Evolutionary conservation across 23 tunicate genomes (phyloP), one percentile per base, ranked within the genome.

Genomic region (Styela plicata): DNA sequence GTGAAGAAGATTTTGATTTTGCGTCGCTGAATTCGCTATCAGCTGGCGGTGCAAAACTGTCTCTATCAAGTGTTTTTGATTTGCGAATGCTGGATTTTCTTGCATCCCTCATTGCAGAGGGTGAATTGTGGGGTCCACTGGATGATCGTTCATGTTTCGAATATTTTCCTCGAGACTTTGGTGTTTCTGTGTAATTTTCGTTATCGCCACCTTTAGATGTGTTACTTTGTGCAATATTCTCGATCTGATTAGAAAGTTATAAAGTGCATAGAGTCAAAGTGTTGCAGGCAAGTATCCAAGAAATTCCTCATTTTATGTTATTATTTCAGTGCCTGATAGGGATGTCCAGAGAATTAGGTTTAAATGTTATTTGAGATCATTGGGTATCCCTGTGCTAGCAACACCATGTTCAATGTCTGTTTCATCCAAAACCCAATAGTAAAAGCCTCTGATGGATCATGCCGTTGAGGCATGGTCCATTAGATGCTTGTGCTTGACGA

Each of bases 11-110:
- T 67, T 67, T 67, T 0, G 71, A 67, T 22, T 67, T 67, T 1
- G 19, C n/a, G 22, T 67, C 71, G 0, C 31, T 0, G 71, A 25
- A 67, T 22, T 67, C 71, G 57, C 57, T 13, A 16, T 67, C 71
- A 18, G 71, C 30, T 67, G 31, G 22, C 19, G 31, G 1, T 27
- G 24, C 23, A 22, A 18, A 67, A 67, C 31, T 29, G 2, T 67
- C 31, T 67, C 71, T 67, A 29, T 67, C 71, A 29, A 67, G 71
- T 25, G 71, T 67, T 22, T 67, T 67, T 67, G 71, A 67, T 67
- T 67, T 67, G 13, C 71, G 71, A 18, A 67, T 67, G 0, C 71
- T 67, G 17, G 71, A 67, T 67, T 67, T 67, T 67, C 2, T 67
- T 29, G 2, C 71, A 67, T 67, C 71, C 24, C 31, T 67, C 31